These are phyloP conservation scores for Nemoura dubitans DNA, from an alignment of 2,888 invertebrate species.

Conservation along the genomic window DNA sequence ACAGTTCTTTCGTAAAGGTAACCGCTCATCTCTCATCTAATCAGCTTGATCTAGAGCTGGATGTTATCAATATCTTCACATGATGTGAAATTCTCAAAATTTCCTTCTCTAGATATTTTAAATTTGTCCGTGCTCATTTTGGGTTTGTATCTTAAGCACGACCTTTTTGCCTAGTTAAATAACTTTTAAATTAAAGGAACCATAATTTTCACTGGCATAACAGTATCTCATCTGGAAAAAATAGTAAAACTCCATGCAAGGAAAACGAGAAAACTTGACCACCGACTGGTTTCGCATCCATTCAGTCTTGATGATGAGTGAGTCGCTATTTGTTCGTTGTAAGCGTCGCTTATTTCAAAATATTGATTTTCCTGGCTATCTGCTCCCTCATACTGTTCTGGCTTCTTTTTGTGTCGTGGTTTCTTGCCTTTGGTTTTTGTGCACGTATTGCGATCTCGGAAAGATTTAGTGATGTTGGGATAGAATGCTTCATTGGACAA, in stretches of 20 bases:
- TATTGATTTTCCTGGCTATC: background rate
- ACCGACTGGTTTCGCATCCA: background rate
- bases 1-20: background rate
- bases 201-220: background rate
- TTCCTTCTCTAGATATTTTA: background rate
- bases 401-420: slow-evolving; percentile 48
- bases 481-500: slow-evolving; percentile 64
- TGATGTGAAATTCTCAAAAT: background rate
- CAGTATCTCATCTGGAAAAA: background rate
- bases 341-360: background rate
- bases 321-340: background rate
- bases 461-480: slow-evolving; percentile 61
- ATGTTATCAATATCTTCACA: background rate
- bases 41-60: background rate
- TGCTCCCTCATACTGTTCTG: slow-evolving; percentile 14
- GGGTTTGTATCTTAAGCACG: background rate
- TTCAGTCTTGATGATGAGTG: background rate
- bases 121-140: background rate
- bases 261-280: background rate
- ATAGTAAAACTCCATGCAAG: background rate
- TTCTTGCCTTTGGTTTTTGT: slow-evolving; percentile 45
- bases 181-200: background rate
- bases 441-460: slow-evolving; percentile 58
- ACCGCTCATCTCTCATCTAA: background rate
- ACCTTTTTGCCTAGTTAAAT: background rate